Evolutionary conservation across 2,113 vertebrate genomes (phyloP), one percentile per base, ranked within the genome.

Genomic region (Hypomesus transpacificus): DNA sequence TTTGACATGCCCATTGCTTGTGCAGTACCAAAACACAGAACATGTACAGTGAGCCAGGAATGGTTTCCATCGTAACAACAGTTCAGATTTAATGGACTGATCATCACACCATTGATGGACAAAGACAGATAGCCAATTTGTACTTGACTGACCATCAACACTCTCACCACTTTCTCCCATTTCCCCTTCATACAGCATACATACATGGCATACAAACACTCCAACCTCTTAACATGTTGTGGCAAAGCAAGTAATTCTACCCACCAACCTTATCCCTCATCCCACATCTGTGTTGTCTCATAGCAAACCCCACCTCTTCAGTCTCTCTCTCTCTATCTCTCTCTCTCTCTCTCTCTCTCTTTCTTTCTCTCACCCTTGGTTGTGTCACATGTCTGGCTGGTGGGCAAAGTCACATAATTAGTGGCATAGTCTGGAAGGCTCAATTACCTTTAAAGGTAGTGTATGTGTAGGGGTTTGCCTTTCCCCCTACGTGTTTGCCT

Each of bases 201-300:
- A n/a, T n/a, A n/a, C n/a, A n/a, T n/a, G n/a, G n/a, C n/a, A n/a
- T n/a, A n/a, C n/a, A n/a, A n/a, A n/a, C n/a, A n/a, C n/a, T n/a
- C n/a, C n/a, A n/a, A n/a, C n/a, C n/a, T n/a, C n/a, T n/a, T 92
- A 91, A 86, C 85, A 91, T 90, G 87, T 80, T 84, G 82, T 89
- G 88, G 86, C 80, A 72, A 73, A 86, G 80, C 76, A 81, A 89
- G 86, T 82, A 83, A 78, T 85, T 89, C 83, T 75, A 18, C 62
- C 77, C 73, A 61, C 77, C 80, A 69, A 65, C 63, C 50, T 61
- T 51, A 28, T 61, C 69, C 8, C 21, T 61, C 46, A 16, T 68
- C 7, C 39, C 39, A 13, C 39, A 46, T 46, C 9, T 46, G 2
- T 46, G 39, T 46, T 46, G 11, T 28, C 59, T 28, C 22, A 6